phyloP scores from a whole-genome alignment of 1,140 invertebrate species.

The Orius laevigatus region DNA sequence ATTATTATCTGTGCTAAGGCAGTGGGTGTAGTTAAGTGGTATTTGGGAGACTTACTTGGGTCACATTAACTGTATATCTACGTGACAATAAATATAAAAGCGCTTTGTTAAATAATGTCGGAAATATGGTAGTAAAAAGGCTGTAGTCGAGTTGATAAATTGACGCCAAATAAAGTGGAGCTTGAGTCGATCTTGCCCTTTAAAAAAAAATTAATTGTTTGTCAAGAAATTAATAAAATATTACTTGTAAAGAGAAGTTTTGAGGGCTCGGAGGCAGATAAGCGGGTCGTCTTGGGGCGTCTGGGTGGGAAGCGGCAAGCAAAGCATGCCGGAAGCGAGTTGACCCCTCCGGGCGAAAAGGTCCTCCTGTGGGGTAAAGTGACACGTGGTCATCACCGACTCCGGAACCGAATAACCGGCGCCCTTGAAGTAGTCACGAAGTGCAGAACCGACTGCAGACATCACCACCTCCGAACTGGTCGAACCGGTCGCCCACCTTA shows the following conservation, averaged over 20 bases:
- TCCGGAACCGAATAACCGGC: constrained; percentile 28
- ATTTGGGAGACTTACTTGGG: constrained; percentile 36
- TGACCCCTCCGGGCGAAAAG: constrained; percentile 25
- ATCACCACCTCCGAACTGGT: constrained; percentile 50
- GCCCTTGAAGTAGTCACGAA: constrained; percentile 41
- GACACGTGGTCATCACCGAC: constrained; percentile 36
- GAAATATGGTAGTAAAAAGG: constrained; percentile 45
- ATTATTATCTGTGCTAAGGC: neutral
- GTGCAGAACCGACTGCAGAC: constrained; percentile 38
- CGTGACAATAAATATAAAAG: constrained; percentile 51
- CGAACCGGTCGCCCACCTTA: constrained; percentile 40
- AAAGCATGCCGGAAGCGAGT: constrained; percentile 31
- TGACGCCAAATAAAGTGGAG: constrained; percentile 47
- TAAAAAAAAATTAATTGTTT: neutral
- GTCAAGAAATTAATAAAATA: too few relatives aligned
- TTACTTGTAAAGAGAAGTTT: constrained; percentile 9
- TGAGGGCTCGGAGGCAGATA: constrained; percentile 20
- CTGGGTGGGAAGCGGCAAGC: constrained; percentile 36
- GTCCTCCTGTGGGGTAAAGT: constrained; percentile 34
- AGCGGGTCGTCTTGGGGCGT: constrained; percentile 29
- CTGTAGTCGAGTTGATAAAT: constrained; percentile 47
- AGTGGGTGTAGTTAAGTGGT: neutral
- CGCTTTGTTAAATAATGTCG: constrained; percentile 44
- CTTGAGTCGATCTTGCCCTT: constrained; percentile 28
- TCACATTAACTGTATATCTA: constrained; percentile 52